Evolutionary conservation across 1,140 invertebrate species (phyloP).

Genomic region (Campoletis sonorensis): DNA sequence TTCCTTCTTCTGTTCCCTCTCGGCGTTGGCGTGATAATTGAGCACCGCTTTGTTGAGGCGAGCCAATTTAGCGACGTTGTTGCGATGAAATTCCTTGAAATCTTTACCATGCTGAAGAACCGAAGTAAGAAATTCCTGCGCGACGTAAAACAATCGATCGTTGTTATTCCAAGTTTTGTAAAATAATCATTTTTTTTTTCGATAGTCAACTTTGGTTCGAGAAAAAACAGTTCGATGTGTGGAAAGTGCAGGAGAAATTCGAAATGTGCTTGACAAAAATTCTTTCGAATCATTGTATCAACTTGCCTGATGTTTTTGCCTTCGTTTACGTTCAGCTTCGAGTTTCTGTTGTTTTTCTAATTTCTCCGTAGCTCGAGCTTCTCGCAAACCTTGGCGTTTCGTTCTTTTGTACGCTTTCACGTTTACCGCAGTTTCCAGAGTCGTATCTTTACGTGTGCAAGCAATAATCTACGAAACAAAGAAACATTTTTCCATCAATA

Average conservation of each 20-base stretch:
- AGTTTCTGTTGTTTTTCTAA: conserved; percentile 99
- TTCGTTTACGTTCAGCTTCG: conserved; percentile 95
- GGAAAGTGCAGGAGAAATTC: too few species aligned
- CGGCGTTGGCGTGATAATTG: conserved; percentile 98
- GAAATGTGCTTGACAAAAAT: not conserved
- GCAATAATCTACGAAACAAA: conserved; percentile 81
- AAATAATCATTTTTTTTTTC: not conserved
- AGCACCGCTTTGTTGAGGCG: conserved; percentile 97
- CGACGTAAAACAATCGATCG: conserved; percentile 46
- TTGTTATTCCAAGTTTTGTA: not conserved
- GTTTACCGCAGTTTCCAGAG: conserved; percentile 96
- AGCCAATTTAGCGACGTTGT: conserved; percentile 89
- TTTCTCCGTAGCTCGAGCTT: conserved; percentile 98
- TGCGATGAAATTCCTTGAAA: conserved; percentile 97
- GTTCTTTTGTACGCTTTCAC: conserved; percentile 97
- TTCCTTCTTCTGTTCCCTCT: conserved; percentile 99
- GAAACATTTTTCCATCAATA: not conserved
- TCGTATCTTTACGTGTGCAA: conserved; percentile 94
- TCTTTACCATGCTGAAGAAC: conserved; percentile 98
- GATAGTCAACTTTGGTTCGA: too few species aligned
- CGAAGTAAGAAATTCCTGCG: conserved; percentile 92
- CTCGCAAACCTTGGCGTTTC: conserved; percentile 95
- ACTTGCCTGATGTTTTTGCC: conserved; percentile 92
- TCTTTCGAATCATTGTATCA: not conserved
- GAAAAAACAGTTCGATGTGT: too few species aligned